Evolutionary conservation across 2,797 vertebrate species (phyloP).

Genomic region (Amazonetta brasiliensis): DNA sequence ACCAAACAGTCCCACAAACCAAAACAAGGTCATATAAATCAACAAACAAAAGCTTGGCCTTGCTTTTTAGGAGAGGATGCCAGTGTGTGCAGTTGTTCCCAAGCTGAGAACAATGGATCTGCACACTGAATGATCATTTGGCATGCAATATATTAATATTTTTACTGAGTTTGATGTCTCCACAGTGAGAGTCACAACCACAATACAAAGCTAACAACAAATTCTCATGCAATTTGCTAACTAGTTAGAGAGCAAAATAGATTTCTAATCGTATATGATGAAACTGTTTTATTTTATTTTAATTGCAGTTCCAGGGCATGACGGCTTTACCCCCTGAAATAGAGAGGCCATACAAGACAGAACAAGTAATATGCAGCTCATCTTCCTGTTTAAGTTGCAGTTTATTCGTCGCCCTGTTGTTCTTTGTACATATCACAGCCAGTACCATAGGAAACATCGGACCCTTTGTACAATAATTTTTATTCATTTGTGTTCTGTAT

Average conservation of each 20-base stretch:
- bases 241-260: background rate
- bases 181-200: background rate
- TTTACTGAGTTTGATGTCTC: background rate
- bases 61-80: background rate
- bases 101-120: background rate
- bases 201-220: background rate
- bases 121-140: background rate
- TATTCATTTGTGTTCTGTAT: background rate
- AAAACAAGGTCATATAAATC: background rate
- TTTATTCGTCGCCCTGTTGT: slow-evolving; percentile 22
- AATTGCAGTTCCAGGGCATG: slow-evolving; percentile 86
- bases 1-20: background rate
- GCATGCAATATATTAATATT: background rate
- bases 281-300: background rate
- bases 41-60: background rate
- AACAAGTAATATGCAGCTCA: slow-evolving; percentile 69
- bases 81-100: background rate
- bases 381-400: slow-evolving; percentile 18
- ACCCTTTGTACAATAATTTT: slow-evolving; percentile 3
- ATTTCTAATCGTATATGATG: background rate
- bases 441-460: background rate
- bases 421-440: background rate
- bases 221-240: background rate
- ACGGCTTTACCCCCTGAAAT: slow-evolving; percentile 83
- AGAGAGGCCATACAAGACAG: slow-evolving; percentile 69